Evolutionary conservation across 2,113 vertebrate genomes (phyloP).

Genomic region (Chunga burmeisteri): DNA sequence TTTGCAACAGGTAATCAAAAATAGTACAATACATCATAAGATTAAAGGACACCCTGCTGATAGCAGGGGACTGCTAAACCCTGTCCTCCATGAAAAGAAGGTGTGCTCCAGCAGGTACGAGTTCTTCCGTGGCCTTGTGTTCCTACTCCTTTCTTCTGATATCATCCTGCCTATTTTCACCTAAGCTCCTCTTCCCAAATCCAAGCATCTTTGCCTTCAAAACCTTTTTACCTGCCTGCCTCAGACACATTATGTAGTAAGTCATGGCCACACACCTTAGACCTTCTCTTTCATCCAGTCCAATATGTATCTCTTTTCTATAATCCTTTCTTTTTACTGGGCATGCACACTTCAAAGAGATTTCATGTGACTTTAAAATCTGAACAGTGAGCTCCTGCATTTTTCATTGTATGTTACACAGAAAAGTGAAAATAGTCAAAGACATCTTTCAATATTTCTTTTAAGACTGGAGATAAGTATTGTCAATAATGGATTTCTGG

Average conservation of each 20-base stretch:
- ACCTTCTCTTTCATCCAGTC: background rate
- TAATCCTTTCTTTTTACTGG: background rate
- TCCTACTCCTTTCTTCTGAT: background rate
- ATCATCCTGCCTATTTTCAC: background rate
- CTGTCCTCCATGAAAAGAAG: background rate
- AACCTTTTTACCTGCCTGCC: background rate
- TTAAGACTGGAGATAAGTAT: background rate
- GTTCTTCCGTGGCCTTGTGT: background rate
- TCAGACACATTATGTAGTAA: background rate
- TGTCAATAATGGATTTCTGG: background rate
- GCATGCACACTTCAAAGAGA: background rate
- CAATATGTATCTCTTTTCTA: background rate
- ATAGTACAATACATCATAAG: background rate
- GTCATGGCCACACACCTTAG: background rate
- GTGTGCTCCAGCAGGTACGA: background rate
- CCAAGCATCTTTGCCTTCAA: background rate
- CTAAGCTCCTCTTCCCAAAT: background rate
- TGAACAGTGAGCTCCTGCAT: background rate
- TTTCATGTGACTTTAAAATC: background rate
- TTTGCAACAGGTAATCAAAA: background rate
- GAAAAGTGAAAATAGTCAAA: background rate
- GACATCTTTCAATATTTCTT: background rate
- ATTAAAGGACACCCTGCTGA: background rate
- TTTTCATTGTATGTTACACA: background rate
- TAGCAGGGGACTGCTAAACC: background rate